Evolutionary conservation across 2,113 vertebrate genomes (phyloP).

Genomic region (Deroptyus accipitrinus): DNA sequence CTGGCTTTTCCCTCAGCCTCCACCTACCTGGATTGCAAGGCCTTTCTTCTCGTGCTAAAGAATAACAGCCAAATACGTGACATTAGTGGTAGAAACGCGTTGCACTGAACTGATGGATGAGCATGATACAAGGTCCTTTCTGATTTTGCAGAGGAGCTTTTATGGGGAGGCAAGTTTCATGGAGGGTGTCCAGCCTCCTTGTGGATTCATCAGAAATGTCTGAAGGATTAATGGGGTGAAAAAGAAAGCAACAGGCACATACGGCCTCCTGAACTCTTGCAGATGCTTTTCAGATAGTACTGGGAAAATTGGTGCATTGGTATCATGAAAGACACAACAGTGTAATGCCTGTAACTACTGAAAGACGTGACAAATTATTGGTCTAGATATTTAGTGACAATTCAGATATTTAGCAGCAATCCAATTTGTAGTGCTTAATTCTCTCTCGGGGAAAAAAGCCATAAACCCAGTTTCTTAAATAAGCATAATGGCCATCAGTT

Average conservation of each 20-base stretch:
- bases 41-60: not conserved
- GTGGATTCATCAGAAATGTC: not conserved
- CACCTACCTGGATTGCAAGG: not conserved
- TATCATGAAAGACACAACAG: not conserved
- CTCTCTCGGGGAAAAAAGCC: not conserved
- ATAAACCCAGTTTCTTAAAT: not conserved
- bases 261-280: not conserved
- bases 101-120: not conserved
- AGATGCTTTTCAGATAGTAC: not conserved
- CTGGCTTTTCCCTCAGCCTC: not conserved
- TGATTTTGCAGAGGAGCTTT: not conserved
- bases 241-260: not conserved
- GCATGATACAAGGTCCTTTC: not conserved
- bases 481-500: not conserved
- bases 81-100: not conserved
- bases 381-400: not conserved
- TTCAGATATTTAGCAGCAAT: not conserved
- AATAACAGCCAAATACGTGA: rapidly evolving
- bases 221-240: not conserved
- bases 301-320: not conserved
- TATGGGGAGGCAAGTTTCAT: not conserved
- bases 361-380: not conserved
- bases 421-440: not conserved
- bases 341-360: not conserved
- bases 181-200: not conserved